These are phyloP conservation scores for Gymnocypris eckloni DNA, from an alignment of 2,797 vertebrate genomes.

Conservation along the genomic window DNA sequence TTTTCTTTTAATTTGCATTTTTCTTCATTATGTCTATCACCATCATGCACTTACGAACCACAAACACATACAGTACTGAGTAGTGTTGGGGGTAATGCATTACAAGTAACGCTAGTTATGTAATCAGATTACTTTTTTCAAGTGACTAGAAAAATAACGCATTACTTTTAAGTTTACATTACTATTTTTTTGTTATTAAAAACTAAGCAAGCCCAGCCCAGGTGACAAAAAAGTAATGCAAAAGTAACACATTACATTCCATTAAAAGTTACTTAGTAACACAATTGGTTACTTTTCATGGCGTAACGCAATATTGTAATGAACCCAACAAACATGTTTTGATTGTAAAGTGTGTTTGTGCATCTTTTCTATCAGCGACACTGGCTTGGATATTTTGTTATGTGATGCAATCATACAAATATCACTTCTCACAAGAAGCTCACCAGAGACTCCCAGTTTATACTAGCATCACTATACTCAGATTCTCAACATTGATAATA, in stretches of 20 bases:
- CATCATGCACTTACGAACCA: not conserved
- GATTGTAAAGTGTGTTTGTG: not conserved
- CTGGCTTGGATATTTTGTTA: not conserved
- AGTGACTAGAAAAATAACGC: not conserved
- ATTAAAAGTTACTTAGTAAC: too few relatives aligned
- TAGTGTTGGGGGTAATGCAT: not conserved
- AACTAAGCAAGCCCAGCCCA: not conserved
- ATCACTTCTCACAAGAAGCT: not conserved
- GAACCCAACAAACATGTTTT: not conserved
- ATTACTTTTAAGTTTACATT: not conserved
- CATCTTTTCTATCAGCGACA: not conserved
- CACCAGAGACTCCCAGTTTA: not conserved
- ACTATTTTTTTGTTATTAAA: not conserved
- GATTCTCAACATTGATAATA: too few relatives aligned
- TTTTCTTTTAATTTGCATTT: too few relatives aligned
- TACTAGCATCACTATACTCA: not conserved
- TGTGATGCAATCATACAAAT: not conserved
- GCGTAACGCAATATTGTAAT: not conserved
- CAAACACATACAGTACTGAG: not conserved
- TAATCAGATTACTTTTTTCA: not conserved
- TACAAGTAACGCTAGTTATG: not conserved
- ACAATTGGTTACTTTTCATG: not conserved
- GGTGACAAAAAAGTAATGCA: too few relatives aligned
- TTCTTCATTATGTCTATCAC: not conserved
- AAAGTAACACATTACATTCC: not conserved